Percentiles rank a stretch among this genome's conserved stretches.
phyloP scores from a whole-genome alignment of 2,797 vertebrate species.

The Ctenopoma multispine region DNA sequence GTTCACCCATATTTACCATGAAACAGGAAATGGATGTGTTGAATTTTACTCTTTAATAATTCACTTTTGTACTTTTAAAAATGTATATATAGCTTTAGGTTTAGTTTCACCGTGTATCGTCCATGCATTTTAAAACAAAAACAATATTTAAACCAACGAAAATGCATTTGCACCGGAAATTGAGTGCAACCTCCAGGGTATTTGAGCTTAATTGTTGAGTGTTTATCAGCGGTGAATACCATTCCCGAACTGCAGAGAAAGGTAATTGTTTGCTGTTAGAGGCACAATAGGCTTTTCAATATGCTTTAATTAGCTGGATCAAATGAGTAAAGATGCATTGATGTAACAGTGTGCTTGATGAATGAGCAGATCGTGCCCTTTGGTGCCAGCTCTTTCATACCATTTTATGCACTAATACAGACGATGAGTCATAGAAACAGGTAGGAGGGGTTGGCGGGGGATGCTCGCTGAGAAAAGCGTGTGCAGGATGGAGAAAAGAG shows the following conservation, averaged over 20 bases:
- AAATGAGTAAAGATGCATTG: constrained; percentile 71
- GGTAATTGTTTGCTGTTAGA: constrained; percentile 61
- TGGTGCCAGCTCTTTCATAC: constrained; percentile 68
- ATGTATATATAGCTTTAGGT: constrained; percentile 49
- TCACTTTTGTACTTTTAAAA: constrained; percentile 65
- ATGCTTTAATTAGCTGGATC: constrained; percentile 75
- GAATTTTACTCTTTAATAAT: constrained; percentile 70
- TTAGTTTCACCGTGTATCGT: constrained; percentile 29
- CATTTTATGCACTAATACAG: constrained; percentile 72
- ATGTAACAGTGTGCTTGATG: constrained; percentile 73
- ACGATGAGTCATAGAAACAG: constrained; percentile 77
- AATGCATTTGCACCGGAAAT: constrained; percentile 53
- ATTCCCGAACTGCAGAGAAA: constrained; percentile 36
- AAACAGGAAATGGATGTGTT: constrained; percentile 74
- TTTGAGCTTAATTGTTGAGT: constrained; percentile 59
- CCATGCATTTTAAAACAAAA: constrained; percentile 51
- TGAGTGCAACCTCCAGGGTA: constrained; percentile 54
- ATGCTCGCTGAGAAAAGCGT: constrained; percentile 28
- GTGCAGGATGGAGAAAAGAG: constrained; percentile 41
- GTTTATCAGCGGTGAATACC: constrained; percentile 58
- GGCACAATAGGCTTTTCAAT: constrained; percentile 69
- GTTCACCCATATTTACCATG: constrained; percentile 66
- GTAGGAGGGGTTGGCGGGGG: constrained; percentile 4
- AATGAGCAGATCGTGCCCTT: constrained; percentile 73
- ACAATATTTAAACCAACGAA: constrained; percentile 48